Evolutionary conservation across 2,113 vertebrate genomes (phyloP), one percentile per base, ranked within the genome.

Genomic region (Varanus salvator): DNA sequence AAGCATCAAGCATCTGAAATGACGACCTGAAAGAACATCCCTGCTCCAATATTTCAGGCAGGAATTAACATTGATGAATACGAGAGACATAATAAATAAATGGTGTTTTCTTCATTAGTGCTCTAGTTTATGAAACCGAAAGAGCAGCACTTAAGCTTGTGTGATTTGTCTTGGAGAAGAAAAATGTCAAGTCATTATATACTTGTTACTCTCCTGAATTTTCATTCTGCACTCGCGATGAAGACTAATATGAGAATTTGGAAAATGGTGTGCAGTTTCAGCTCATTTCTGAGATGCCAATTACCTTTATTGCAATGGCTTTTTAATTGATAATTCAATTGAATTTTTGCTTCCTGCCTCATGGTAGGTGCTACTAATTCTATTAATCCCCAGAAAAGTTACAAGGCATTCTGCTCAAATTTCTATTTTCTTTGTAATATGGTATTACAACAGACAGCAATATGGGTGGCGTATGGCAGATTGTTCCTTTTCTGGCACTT

Each of bases 101-200:
- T 85, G 81, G 76, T 94, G 74, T 93, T 95, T 96, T 96, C 94
- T 94, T 96, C 90, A 95, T 96, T 96, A 93, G 94, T 77, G 64
- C 88, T 91, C 81, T 92, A 94, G 93, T 95, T 95, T 93, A 95
- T 7, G 72, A 95, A 96, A 89, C 95, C 87, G 88, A 88, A 78
- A 96, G 90, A 96, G 89, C 81, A 91, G 74, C 89, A 92, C 87
- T 96, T 94, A 91, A 69, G 44, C 83, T 94, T 29, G 93, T 23
- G 78, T 87, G 87, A 96, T 95, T 97, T 96, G 92, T 96, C 97
- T 97, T 95, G 0, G 94, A 93, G 91, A 96, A 96, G 94, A 97
- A 97, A 97, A 97, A 96, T 96, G 86, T 91, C 93, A 94, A 93
- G 91, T 96, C 95, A 95, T 96, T 97, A 96, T 90, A 91, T 93